Conservation (phyloP, 2,113 vertebrate species). For the Bothrops jararaca region DNA sequence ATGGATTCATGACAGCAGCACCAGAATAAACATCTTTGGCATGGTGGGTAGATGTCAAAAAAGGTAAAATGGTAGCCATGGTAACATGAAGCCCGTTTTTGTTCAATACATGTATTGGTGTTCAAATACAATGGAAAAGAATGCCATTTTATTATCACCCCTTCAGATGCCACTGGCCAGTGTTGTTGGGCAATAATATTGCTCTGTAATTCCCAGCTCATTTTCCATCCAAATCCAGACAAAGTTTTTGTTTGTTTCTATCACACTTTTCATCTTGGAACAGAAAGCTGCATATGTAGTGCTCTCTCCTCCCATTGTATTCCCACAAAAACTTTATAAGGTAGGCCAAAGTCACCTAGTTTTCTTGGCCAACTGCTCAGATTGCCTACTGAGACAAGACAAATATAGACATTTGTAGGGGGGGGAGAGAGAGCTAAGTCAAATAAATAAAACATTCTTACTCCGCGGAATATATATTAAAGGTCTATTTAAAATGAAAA, state of each 20-base stretch:
- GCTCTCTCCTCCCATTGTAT: not conserved
- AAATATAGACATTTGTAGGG: not conserved
- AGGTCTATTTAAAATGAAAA: not conserved
- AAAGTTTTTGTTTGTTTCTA: not conserved
- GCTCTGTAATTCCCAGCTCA: not conserved
- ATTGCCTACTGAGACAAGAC: not conserved
- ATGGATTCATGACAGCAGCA: not conserved
- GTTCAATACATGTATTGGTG: not conserved
- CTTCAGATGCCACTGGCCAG: not conserved
- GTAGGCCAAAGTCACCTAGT: not conserved
- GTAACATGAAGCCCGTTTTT: not conserved
- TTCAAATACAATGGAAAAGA: not conserved
- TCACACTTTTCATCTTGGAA: not conserved
- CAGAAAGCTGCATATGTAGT: not conserved
- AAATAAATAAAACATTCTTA: not conserved
- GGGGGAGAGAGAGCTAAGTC: not conserved
- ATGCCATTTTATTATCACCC: not conserved
- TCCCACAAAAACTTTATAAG: not conserved
- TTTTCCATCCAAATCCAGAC: not conserved
- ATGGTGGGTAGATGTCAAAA: not conserved
- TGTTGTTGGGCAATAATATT: not conserved
- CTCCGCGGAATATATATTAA: not conserved
- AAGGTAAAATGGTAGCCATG: not conserved
- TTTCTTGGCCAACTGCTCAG: not conserved
- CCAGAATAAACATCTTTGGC: not conserved